Conservation (phyloP, 2,888 invertebrate genomes). For the Netelia inedita region DNA sequence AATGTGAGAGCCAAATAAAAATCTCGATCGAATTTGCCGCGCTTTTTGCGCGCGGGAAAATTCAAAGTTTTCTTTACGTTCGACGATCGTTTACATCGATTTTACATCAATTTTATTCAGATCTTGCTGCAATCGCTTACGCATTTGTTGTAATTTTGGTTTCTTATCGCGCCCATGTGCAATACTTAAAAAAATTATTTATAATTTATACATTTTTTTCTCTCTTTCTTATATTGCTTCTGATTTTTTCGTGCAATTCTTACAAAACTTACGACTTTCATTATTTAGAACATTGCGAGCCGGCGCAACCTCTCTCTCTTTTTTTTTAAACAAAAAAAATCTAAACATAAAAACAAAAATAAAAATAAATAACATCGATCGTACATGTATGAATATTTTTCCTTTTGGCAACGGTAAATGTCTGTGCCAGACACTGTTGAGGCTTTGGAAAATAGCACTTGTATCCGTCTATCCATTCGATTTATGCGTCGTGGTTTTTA, state of each 20-base stretch:
- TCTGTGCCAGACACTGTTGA: background rate
- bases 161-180: background rate
- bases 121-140: background rate
- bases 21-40: too few species aligned
- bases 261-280: conserved; percentile 42
- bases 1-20: too few species aligned
- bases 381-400: background rate
- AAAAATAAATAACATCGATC: background rate
- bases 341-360: background rate
- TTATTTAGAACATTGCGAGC: background rate
- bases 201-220: background rate
- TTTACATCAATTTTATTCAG: background rate
- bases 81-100: background rate
- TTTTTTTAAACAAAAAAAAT: background rate
- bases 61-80: background rate
- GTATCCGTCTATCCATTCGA: background rate
- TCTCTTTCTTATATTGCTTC: background rate
- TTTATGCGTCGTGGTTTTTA: conserved; percentile 42
- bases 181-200: background rate
- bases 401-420: background rate
- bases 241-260: background rate
- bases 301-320: background rate
- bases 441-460: background rate
- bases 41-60: too few species aligned
- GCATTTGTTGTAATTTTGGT: background rate